Conservation (phyloP, 2,113 vertebrate species). For the Barnardius zonarius region DNA sequence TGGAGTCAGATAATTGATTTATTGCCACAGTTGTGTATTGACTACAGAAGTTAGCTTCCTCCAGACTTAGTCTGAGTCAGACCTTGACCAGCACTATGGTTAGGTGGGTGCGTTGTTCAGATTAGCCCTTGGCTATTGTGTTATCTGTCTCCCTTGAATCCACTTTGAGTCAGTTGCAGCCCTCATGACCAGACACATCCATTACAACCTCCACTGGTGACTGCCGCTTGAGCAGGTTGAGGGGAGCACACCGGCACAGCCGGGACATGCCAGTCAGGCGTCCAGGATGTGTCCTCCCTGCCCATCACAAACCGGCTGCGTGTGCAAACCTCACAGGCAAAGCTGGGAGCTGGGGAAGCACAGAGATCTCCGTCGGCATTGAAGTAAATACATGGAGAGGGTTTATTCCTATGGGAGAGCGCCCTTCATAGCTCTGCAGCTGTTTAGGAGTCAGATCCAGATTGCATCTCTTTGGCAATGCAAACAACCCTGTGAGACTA, state of each 20-base stretch:
- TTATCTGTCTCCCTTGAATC: background rate
- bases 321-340: background rate
- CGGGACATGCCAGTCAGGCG: rapidly evolving
- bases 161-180: background rate
- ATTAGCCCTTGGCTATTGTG: background rate
- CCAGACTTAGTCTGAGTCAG: background rate
- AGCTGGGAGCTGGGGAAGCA: background rate
- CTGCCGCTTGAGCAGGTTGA: background rate
- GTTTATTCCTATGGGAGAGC: background rate
- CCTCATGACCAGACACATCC: background rate
- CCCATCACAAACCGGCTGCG: rapidly evolving
- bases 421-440: background rate
- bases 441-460: rapidly evolving
- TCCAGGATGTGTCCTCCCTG: background rate
- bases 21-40: background rate
- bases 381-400: background rate
- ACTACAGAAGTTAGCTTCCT: background rate
- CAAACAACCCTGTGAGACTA: background rate
- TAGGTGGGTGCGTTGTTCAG: background rate
- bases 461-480: background rate
- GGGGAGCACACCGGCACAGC: background rate
- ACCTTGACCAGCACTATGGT: background rate
- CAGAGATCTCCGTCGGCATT: background rate
- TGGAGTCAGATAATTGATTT: background rate
- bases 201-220: background rate